Evolutionary conservation across 2,113 vertebrate species (phyloP).

Genomic region (Cyanoderma ruficeps): DNA sequence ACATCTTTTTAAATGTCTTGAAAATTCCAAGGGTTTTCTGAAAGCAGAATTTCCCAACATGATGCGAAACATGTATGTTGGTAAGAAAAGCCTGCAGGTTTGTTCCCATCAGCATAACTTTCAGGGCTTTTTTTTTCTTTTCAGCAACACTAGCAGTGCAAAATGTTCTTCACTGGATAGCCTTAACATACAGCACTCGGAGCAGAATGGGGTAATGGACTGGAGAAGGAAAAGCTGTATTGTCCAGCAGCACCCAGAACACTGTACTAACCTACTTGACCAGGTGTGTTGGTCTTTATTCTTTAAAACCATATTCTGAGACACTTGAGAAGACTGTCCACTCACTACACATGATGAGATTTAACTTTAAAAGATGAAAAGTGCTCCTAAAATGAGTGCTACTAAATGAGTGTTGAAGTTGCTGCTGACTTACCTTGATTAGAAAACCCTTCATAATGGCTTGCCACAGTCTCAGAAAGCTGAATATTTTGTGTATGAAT

Average conservation of each 20-base stretch:
- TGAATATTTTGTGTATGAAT: background rate
- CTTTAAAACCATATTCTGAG: background rate
- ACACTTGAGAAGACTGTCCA: background rate
- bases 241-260: constrained; percentile 73
- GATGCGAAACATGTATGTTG: background rate
- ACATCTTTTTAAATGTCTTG: background rate
- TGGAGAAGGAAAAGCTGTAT: constrained; percentile 81
- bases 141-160: constrained; percentile 65
- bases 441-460: background rate
- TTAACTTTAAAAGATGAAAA: background rate
- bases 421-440: background rate
- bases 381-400: background rate
- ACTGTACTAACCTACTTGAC: constrained; percentile 70
- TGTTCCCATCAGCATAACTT: background rate
- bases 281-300: constrained; percentile 70
- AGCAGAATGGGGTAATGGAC: constrained; percentile 82
- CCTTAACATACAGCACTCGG: constrained; percentile 71
- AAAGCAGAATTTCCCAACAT: background rate
- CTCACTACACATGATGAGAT: background rate
- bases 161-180: constrained; percentile 78
- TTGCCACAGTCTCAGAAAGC: background rate
- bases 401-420: background rate
- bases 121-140: background rate
- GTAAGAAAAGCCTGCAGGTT: background rate
- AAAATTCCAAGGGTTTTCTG: background rate